Base-by-base conservation (phyloP, 2,113 vertebrate species). In the Lepus europaeus region DNA sequence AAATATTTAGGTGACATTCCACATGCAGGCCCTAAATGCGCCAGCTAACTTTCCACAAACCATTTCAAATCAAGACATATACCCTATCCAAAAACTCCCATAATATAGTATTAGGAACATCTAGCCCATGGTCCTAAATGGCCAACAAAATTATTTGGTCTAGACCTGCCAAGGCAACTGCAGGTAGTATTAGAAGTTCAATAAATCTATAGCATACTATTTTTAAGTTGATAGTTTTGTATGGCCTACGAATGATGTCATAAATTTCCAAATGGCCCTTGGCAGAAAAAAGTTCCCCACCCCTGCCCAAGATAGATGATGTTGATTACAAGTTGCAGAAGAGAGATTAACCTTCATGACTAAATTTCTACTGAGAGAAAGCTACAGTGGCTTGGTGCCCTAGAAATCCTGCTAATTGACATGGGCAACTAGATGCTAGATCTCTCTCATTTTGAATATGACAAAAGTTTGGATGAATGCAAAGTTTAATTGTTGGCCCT, bases 391-490 rank as follows among this genome's bases (percentile, higher is more conserved):
- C 70, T 70, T 56, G n/a, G 64, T 92, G 53, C 25, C 84, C 53
- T 59, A 91, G 73, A 93, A 90, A 85, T 77, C 39, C 68, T 84
- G 72, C 29, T 59, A 64, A 79, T 69, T 90, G 53, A n/a, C 19
- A 72, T n/a, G 29, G 12, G 2, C n/a, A 90, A 45, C 17, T 51
- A 23, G 20, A 13, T 20, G 3, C 59, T 69, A 80, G 61, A 3
- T 64, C 56, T 76, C 22, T 78, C 16, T 27, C 25, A 39, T 29
- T 77, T 70, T 27, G 64, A 81, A 66, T 66, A 83, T 17, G 22
- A 85, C 45, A 22, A 84, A 69, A 63, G 3, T 90, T 25, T 13
- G 3, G 9, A 22, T 64, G 63, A 29, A n/a, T n/a, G 53, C 88
- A 80, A 80, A 45, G 9, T 87, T 73, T 69, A 29, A 78, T 74